Base-by-base conservation (phyloP, 2,888 invertebrate genomes). In the Pterostichus niger region DNA sequence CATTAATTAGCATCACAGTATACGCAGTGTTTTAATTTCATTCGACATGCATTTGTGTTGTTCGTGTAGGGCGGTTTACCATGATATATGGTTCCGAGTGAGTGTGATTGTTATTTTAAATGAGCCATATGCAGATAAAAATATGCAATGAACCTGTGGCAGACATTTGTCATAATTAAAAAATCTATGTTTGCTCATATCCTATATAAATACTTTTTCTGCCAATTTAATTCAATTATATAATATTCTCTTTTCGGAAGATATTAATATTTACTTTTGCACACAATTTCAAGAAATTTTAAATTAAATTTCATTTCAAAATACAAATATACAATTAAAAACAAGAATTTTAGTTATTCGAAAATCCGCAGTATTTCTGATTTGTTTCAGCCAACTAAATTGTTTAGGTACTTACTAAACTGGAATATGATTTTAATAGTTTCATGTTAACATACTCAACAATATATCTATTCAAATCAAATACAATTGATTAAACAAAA, bases 21-120 rank as follows among this genome's bases (percentile, higher is more conserved):
- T 49, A 54, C 24, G 24, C 75, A 52, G 75, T 75, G 75, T 75
- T 75, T 75, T 75, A 75, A 75, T 75, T 75, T 44, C 44, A 44
- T 71, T 71, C 68, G 68, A 71, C 68, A 71, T 71, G 68, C 68
- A 71, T 71, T 40, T 71, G 68, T 7, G 44, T 71, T 71, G 44
- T 71, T 44, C 68, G 44, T 44, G 68, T 17, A 40, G 40, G 11
- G 40, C 17, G 44, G 40, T 71, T 40, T 71, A 44, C 68, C 44
- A 31, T 71, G 68, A 71, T 71, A 71, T 71, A 71, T 71, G 44
- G 44, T 13, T 13, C 1, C 68, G 44, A 71, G 15, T 44, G 44
- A 40, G 15, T 71, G 15, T 44, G 68, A 44, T 71, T 71, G 68
- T 71, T 71, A 71, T 71, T 71, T 71, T 71, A 44, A 71, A 71